Evolutionary conservation across 2,888 invertebrate species (phyloP), one percentile per base, ranked within the genome.

Genomic region (Drosophila gaucha): DNA sequence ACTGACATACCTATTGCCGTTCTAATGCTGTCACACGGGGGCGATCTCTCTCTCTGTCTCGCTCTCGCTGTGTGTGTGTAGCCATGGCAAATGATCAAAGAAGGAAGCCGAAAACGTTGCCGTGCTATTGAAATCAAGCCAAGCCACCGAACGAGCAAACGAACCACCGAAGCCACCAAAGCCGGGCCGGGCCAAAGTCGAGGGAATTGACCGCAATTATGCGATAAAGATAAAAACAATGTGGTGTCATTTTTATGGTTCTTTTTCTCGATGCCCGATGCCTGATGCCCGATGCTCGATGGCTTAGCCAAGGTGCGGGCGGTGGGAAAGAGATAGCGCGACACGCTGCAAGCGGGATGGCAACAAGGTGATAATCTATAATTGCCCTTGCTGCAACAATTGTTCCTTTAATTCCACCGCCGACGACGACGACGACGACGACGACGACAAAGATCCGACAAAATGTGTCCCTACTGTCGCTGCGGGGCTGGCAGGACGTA

Each of bases 241-340:
- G 88, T 82, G 86, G 88, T 83, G 83, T 83, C 88, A 83, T 87
- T 87, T 83, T 87, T 85, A 83, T 87, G 83, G 85, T 85, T 87
- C 73, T 70, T 47, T 67, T 68, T 68, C 78, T 41, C 57, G 54
- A 50, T 12, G 56, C n/a, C 22, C 36, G 62, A 46, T 55, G 31
- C 1, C 6, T n/a, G 31, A 65, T 62, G 52, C 20, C 36, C 54
- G 52, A 41, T 10, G 35, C 20, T 44, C 54, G 47, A 47, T 38
- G 52, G 30, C 18, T 33, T 9, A 46, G 47, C 41, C 50, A 31
- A 55, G 62, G 63, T 57, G 68, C 60, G 68, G 70, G 67, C 60
- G 78, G 43, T 50, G 46, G 28, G 51, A 31, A 38, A 54, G n/a
- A 38, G 39, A 51, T 14, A 26, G 20, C 14, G 35, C 35, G 16